Conservation (phyloP, 1,140 invertebrate genomes). For the Littorina saxatilis region DNA sequence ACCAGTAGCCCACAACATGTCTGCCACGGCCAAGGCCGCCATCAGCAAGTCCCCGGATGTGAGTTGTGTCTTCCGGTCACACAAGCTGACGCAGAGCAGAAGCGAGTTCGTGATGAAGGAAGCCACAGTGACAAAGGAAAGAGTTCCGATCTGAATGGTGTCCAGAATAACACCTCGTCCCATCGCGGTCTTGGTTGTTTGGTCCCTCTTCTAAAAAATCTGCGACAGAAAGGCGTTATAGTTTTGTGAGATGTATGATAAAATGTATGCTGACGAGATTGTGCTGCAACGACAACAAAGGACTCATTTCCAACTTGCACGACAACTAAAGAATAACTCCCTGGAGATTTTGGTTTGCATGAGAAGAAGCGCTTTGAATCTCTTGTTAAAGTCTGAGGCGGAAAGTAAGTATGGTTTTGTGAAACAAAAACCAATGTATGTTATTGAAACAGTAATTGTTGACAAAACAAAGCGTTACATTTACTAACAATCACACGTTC, state of each 20-base stretch:
- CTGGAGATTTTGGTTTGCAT: background rate
- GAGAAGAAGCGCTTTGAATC: no score
- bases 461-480: no score
- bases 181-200: no score
- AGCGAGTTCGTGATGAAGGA: background rate
- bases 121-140: constrained; percentile 1
- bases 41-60: constrained; percentile 22
- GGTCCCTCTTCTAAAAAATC: no score
- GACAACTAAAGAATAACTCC: background rate
- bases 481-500: no score
- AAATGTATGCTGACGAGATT: no score
- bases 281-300: no score
- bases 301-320: no score
- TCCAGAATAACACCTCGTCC: background rate
- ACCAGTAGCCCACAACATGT: background rate
- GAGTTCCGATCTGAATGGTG: background rate
- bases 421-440: background rate
- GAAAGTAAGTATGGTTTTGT: background rate
- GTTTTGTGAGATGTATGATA: background rate
- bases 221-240: background rate
- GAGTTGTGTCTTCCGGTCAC: background rate
- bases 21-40: constrained; percentile 21
- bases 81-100: constrained; percentile 8
- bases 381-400: no score
- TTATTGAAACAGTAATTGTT: no score